Base-by-base conservation (phyloP, 2,797 vertebrate species). In the Ambastaia sidthimunki region DNA sequence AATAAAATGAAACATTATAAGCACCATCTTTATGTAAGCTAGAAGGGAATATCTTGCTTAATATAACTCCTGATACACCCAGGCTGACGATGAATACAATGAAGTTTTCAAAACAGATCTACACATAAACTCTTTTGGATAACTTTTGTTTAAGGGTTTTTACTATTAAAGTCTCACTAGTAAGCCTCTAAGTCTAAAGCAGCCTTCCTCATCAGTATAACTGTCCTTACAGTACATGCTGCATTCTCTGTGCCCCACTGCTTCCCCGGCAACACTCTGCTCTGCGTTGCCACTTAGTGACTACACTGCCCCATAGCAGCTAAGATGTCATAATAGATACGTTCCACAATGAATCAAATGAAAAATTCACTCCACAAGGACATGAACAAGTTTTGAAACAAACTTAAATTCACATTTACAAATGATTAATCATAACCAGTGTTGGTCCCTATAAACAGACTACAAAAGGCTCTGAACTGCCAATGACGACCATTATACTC, bases 251-350 rank as follows among this genome's bases (percentile, higher is more conserved):
- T 98, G 97, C 1, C 98, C 98, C 86, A 96, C 90, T 0, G 97
- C 98, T 89, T 99, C 98, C 87, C 99, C 96, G 0, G 97, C 94
- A 7, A 98, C 92, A 0, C 97, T n/a, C n/a, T 97, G 93, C 84
- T 99, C 98, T 0, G 98, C 95, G 12, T 99, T 97, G 9, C 98
- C 97, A 0, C 97, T 98, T 81, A 99, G 90, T 73, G 98, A 99
- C 67, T 94, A 96, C 81, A 99, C 95, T 0, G 93, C 93, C 21
- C 98, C 98, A 0, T 98, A 99, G 89, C 98, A 99, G 88, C 98
- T 99, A 76, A 4, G 79, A 28, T 15, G 28, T 1, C 25, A 16
- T 7, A 23, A 67, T 10, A 13, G 1, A 21, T 28, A 15, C 7
- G 9, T n/a, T 28, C 23, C 23, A 60, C 23, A 28, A 16, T 28